These are phyloP conservation scores for Drosophila nigrodunni DNA, from an alignment of 1,140 invertebrate species.

Conservation along the genomic window DNA sequence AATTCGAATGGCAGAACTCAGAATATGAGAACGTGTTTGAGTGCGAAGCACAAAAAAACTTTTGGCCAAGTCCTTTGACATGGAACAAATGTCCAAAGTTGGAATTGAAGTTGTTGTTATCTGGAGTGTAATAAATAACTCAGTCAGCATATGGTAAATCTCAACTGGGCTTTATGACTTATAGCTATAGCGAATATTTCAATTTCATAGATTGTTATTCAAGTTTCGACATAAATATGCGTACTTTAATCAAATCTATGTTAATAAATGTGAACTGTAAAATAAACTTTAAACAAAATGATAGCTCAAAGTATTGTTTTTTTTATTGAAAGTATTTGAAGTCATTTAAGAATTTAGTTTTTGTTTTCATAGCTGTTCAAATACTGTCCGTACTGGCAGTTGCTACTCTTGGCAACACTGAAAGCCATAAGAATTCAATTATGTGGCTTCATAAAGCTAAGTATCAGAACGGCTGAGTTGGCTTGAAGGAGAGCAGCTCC, in stretches of 20 bases:
- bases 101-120: constrained; percentile 21
- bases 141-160: constrained; percentile 34
- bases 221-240: background rate
- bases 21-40: constrained; percentile 9
- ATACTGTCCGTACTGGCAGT: background rate
- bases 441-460: constrained; percentile 52
- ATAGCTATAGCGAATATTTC: background rate
- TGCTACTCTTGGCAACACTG: constrained; percentile 6
- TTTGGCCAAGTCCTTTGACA: constrained; percentile 29
- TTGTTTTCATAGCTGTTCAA: constrained; percentile 4
- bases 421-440: constrained; percentile 71
- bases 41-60: constrained; percentile 8
- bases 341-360: constrained; percentile 4
- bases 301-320: background rate
- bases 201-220: constrained; percentile 14
- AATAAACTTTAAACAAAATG: background rate
- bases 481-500: constrained; percentile 20
- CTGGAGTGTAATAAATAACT: constrained; percentile 39
- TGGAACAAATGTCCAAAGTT: constrained; percentile 44
- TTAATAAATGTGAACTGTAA: background rate
- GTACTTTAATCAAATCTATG: background rate
- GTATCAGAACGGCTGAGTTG: constrained; percentile 7
- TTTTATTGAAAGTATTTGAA: background rate
- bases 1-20: constrained; percentile 2
- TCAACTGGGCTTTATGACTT: constrained; percentile 23